Base-by-base conservation (phyloP, 2,888 invertebrate species). In the Lampropteryx suffumata region DNA sequence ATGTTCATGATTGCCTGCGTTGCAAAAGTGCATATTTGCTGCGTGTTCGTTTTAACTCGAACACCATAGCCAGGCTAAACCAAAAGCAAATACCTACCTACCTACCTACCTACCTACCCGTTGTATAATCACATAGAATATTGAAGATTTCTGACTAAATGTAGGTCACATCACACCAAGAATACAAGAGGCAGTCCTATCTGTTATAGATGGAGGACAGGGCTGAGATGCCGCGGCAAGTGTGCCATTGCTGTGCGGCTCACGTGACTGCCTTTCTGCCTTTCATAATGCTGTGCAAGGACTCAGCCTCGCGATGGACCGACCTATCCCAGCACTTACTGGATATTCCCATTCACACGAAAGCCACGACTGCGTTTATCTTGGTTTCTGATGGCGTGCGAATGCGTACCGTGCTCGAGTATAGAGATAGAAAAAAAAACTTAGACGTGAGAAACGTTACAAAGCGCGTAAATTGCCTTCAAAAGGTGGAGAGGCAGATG, bases 131-230 rank as follows among this genome's bases (percentile, higher is more conserved):
- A n/a, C n/a, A n/a, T 3, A 34, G 4, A 17, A 8, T 26, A 26
- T 26, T 26, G 4, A 8, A 26, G 8, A 26, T 4, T 26, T 7
- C 26, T 26, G 26, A 26, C 1, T n/a, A n/a, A n/a, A n/a, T n/a
- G n/a, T n/a, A n/a, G n/a, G n/a, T n/a, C n/a, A n/a, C n/a, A n/a
- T n/a, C n/a, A n/a, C n/a, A n/a, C 3, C n/a, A 2, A 52, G 58
- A 0, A 39, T 17, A n/a, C 14, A 54, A 43, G 39, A 48, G 12
- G 28, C 28, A 46, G 32, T 14, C 24, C 10, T 39, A 27, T 35
- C 37, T 81, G 80, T 83, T 83, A 55, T 83, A 83, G 83, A 69
- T 83, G 69, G 78, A 76, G 11, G 26, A 26, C 11, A 36, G 69
- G 17, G 10, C 64, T 14, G 12, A 42, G 51, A 71, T 81, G 65